Conservation (phyloP, 2,888 invertebrate genomes). For the Anaspis maculata region DNA sequence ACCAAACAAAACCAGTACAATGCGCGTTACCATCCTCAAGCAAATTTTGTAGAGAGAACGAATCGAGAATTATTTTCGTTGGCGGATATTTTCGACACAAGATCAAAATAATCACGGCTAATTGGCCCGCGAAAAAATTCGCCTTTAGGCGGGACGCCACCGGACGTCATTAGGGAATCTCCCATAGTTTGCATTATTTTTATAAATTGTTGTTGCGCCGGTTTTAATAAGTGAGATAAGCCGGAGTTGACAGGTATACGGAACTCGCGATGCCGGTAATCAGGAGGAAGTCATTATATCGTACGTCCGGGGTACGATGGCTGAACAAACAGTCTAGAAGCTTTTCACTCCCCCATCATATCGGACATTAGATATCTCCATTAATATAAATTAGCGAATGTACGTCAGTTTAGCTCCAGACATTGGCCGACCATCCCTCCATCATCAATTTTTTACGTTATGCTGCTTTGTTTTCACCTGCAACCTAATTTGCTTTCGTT, state of each 20-base stretch:
- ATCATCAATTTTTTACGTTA: slow-evolving; percentile 26
- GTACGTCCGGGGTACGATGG: slow-evolving; percentile 34
- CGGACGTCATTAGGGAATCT: no score
- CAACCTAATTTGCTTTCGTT: slow-evolving; percentile 26
- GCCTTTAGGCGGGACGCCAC: no score
- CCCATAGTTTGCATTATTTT: no score
- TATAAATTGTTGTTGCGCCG: no score
- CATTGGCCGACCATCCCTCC: slow-evolving; percentile 18
- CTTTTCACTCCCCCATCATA: slow-evolving; percentile 27
- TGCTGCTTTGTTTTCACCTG: slow-evolving; percentile 30
- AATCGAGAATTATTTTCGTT: no score
- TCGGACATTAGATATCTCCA: slow-evolving; percentile 37
- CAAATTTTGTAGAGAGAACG: no score
- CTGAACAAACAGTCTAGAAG: slow-evolving; percentile 33
- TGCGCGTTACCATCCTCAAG: no score
- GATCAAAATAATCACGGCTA: no score
- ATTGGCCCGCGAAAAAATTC: no score
- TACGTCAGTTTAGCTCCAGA: slow-evolving; percentile 30
- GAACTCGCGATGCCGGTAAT: slow-evolving; percentile 31
- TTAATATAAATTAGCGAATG: slow-evolving; percentile 38
- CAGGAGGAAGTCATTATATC: slow-evolving; percentile 36
- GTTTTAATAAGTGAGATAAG: slow-evolving; percentile 5
- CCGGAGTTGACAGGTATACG: slow-evolving; percentile 21
- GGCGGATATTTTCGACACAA: no score
- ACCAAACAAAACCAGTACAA: no score